A percentile compares a stretch with the other conserved stretches of the same genome.
Conservation (phyloP, 2,797 vertebrate genomes). For the Anguilla anguilla region DNA sequence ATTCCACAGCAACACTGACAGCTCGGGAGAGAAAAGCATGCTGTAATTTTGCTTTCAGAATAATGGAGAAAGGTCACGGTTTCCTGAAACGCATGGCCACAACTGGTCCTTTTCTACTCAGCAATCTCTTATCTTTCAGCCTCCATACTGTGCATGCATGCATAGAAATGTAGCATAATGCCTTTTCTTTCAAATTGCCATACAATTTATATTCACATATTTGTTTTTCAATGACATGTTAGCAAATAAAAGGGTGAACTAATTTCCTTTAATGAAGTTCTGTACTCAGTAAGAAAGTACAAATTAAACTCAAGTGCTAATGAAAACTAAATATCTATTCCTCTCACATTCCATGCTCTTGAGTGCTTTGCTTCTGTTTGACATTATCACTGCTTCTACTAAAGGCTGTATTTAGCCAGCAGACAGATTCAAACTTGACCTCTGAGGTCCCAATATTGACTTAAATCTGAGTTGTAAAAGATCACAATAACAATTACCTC, state of each 20-base stretch:
- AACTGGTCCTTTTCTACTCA: neutral
- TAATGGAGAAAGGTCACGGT: neutral
- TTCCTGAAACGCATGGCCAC: neutral
- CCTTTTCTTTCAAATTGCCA: neutral
- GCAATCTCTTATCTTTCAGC: neutral
- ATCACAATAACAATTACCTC: neutral
- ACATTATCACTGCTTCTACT: neutral
- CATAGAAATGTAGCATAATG: neutral
- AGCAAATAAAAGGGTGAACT: neutral
- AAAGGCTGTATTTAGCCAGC: neutral
- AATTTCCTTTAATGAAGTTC: neutral
- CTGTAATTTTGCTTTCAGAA: neutral
- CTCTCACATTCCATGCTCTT: neutral
- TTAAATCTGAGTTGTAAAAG: constrained; percentile 13
- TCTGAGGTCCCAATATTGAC: constrained; percentile 2
- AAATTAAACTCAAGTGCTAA: neutral
- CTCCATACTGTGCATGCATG: neutral
- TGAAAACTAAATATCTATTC: neutral
- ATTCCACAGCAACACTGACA: neutral
- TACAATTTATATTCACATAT: neutral
- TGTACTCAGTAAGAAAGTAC: neutral
- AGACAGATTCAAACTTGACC: constrained; percentile 12
- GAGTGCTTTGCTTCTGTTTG: neutral
- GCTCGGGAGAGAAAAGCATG: neutral
- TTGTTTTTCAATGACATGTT: neutral